Percentiles rank a stretch among this genome's conserved stretches.
These are phyloP conservation scores for Tenthredo distinguenda DNA, from an alignment of 2,888 invertebrate genomes.

Conservation along the genomic window DNA sequence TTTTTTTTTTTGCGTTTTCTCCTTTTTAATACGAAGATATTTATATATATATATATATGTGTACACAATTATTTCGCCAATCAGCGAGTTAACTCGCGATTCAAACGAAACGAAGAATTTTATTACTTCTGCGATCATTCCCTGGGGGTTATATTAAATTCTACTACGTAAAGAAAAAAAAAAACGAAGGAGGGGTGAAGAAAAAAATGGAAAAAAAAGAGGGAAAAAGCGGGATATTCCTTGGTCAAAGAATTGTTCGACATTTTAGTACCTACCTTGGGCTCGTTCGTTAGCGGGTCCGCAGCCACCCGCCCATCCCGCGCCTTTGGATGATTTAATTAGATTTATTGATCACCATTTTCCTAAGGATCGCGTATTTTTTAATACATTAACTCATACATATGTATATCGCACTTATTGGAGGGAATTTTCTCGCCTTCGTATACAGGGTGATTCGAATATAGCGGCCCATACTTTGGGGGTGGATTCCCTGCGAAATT, in stretches of 20 bases:
- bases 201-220: background rate
- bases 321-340: conserved; percentile 23
- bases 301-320: background rate
- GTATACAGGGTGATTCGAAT: background rate
- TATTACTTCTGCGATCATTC: background rate
- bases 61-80: background rate
- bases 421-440: background rate
- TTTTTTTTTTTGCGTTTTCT: background rate
- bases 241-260: conserved; percentile 20
- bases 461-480: no score
- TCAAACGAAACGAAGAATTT: background rate
- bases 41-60: background rate
- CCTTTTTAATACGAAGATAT: background rate
- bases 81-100: background rate
- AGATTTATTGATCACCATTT: conserved; percentile 41
- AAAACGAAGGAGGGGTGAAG: background rate
- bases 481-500: no score
- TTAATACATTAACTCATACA: background rate
- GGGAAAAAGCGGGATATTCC: background rate
- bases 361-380: conserved; percentile 1
- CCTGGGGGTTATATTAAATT: background rate
- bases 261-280: background rate
- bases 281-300: conserved; percentile 3
- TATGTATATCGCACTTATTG: background rate
- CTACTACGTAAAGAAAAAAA: background rate